Evolutionary conservation across 2,888 invertebrate species (phyloP).

Genomic region (Cryptocephalus primarius): DNA sequence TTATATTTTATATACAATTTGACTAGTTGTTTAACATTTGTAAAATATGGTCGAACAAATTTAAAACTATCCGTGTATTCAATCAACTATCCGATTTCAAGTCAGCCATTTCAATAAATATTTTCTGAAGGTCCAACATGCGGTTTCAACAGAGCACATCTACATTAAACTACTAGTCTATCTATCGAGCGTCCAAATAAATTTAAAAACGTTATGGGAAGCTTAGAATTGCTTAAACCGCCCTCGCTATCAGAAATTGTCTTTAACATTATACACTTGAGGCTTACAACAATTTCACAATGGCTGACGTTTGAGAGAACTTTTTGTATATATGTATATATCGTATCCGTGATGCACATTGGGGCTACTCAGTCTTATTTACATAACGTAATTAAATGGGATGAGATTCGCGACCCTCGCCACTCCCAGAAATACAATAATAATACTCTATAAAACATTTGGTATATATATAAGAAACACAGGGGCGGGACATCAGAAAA

Average conservation of each 20-base stretch:
- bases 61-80: too few relatives aligned
- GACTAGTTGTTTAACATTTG: conserved; percentile 24
- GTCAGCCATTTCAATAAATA: not conserved
- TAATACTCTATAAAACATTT: conserved; percentile 13
- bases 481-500: too few relatives aligned
- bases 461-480: conserved; percentile 6
- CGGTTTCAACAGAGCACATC: not conserved
- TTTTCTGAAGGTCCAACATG: not conserved
- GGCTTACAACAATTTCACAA: not conserved
- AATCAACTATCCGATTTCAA: not conserved
- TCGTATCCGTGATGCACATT: conserved; percentile 8
- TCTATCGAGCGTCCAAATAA: not conserved
- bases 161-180: not conserved
- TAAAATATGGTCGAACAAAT: conserved; percentile 20
- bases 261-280: too few relatives aligned
- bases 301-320: not conserved
- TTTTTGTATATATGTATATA: not conserved
- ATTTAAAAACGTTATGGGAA: too few relatives aligned
- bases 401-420: conserved; percentile 2
- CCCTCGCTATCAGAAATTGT: too few relatives aligned
- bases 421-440: not conserved
- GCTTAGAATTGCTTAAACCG: too few relatives aligned
- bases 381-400: conserved; percentile 12
- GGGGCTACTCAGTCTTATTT: conserved; percentile 23
- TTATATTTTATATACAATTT: conserved; percentile 22